A percentile compares a stretch with the other conserved stretches of the same genome.
These are phyloP conservation scores for Sarcophaga subvicina DNA, from an alignment of 2,888 invertebrate species.

Conservation along the genomic window DNA sequence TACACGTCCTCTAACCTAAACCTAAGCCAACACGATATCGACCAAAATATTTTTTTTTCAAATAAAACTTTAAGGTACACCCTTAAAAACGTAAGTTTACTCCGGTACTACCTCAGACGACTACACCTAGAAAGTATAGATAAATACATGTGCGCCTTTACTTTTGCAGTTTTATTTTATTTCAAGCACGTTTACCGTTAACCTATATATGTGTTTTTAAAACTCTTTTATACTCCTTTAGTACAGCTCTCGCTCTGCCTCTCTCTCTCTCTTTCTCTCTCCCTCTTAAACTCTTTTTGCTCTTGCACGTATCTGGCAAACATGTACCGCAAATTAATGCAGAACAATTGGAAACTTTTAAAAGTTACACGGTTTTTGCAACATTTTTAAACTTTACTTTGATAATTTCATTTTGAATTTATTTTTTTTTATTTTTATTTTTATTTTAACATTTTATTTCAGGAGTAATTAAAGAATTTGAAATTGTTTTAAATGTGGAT, in stretches of 20 bases:
- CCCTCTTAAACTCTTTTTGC: too few relatives aligned
- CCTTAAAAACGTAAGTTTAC: neutral
- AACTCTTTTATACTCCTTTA: too few relatives aligned
- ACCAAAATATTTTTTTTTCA: too few relatives aligned
- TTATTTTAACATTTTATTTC: constrained; percentile 20
- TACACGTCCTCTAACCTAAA: too few relatives aligned
- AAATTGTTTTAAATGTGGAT: constrained; percentile 43
- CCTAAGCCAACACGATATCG: too few relatives aligned
- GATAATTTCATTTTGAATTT: neutral
- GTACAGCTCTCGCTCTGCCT: too few relatives aligned
- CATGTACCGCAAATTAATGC: neutral
- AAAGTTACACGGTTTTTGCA: neutral
- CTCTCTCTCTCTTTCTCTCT: too few relatives aligned
- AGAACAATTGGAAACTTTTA: neutral
- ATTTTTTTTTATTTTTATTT: neutral
- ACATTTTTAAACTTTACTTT: neutral
- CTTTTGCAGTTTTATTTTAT: constrained; percentile 22
- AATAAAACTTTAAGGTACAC: neutral
- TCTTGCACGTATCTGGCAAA: neutral
- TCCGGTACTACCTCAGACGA: neutral
- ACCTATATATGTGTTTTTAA: constrained; percentile 30
- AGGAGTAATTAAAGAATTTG: constrained; percentile 34
- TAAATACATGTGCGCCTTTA: constrained; percentile 20
- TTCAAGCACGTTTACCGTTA: constrained; percentile 42
- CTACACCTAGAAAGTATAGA: neutral